Base-by-base conservation (phyloP, 2,888 invertebrate species). In the Zele albiditarsus region DNA sequence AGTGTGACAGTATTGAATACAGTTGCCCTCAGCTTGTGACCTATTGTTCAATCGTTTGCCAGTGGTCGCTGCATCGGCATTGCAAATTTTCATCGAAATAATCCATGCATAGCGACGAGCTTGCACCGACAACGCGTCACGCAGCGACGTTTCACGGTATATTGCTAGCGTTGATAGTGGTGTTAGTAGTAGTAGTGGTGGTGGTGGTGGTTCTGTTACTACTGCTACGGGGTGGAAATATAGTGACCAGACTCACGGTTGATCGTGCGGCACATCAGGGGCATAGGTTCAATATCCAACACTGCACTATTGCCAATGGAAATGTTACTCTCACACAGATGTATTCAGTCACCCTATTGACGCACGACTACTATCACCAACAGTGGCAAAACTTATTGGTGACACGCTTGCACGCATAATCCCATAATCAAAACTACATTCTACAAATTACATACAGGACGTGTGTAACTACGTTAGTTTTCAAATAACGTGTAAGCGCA, bases 301-400 rank as follows among this genome's bases (percentile, higher is more conserved):
- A 31, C 31, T 62, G 46, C 23, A 38, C 62, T 25, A 25, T 33
- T 38, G 33, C 53, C 69, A 75, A 79, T 79, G 74, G 72, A 76
- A 77, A 77, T 74, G 72, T 65, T 76, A 72, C 53, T 66, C 74
- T 73, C 73, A 65, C 57, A 69, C 58, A n/a, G 72, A 65, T 69
- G 76, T 65, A 74, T 76, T 78, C 74, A 53, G 71, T 76, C 63
- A 75, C 74, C 1, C 33, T 67, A 57, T 77, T 68, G 72, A 77
- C 33, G 57, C 74, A 74, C 49, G 66, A 67, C 42, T 65, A 67
- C 53, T 71, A n/a, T 16, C 20, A 53, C 53, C 20, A 53, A n/a
- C 53, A 53, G 6, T 53, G 53, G 8, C 23, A 23, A 23, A 53
- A 10, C 4, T 10, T 53, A 23, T 53, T 53, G 53, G 71, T 58